phyloP scores from a whole-genome alignment of 1,140 invertebrate species.

The Microplitis demolitor region DNA sequence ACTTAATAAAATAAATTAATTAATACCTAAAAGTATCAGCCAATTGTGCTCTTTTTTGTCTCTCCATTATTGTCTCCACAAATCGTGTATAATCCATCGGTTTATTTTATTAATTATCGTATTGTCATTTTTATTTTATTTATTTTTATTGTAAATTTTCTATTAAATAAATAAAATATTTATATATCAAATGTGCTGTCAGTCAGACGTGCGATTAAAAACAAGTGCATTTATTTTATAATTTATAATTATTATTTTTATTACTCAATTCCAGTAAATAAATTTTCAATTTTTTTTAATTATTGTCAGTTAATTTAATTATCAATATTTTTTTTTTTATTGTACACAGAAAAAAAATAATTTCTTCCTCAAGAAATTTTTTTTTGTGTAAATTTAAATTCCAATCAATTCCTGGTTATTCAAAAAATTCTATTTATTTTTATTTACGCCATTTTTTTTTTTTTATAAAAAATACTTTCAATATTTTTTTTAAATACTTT shows the following conservation, averaged over 20 bases:
- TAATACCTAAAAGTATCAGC: constrained; percentile 55
- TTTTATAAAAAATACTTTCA: constrained; percentile 22
- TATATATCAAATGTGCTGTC: constrained; percentile 12
- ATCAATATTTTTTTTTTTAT: no score
- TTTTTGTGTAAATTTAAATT: constrained; percentile 14
- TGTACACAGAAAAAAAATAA: not conserved
- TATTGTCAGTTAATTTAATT: no score
- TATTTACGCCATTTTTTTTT: constrained; percentile 4
- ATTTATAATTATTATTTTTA: not conserved
- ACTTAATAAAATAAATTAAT: constrained; percentile 1
- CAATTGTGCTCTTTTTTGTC: constrained; percentile 35
- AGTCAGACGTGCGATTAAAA: constrained; percentile 12
- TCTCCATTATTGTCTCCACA: not conserved
- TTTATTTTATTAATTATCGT: not conserved
- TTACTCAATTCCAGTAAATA: not conserved
- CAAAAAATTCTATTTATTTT: not conserved
- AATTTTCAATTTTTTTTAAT: not conserved
- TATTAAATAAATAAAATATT: constrained; percentile 6
- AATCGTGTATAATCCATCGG: not conserved
- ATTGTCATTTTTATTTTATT: not conserved
- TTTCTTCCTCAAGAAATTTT: not conserved
- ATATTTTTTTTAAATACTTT: constrained; percentile 28
- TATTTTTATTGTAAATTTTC: constrained; percentile 9
- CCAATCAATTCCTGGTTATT: not conserved
- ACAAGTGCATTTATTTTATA: constrained; percentile 16